A percentile compares a stretch with the other conserved stretches of the same genome.
These are phyloP conservation scores for Lasioglossum pauxillum DNA, from an alignment of 2,888 invertebrate species.

Conservation along the genomic window DNA sequence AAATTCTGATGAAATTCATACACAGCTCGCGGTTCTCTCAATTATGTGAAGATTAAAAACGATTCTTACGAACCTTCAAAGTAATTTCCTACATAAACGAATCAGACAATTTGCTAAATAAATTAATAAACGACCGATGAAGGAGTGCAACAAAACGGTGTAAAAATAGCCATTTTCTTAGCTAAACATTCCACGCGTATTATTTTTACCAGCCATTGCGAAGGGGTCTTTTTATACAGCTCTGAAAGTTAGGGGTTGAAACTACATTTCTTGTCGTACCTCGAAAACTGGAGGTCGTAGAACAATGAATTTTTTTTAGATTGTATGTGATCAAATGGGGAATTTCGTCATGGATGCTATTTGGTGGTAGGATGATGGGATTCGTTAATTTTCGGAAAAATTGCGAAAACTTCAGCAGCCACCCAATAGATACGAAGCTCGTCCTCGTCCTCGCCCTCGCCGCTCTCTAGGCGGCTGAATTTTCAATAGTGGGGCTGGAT, in stretches of 20 bases:
- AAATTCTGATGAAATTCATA: background rate
- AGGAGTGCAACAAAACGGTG: too few species aligned
- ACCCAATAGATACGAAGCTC: background rate
- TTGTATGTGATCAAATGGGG: background rate
- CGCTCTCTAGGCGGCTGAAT: constrained; percentile 63
- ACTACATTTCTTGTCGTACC: background rate
- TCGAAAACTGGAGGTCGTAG: background rate
- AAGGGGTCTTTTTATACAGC: background rate
- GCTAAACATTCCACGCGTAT: too few species aligned
- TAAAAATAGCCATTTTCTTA: too few species aligned
- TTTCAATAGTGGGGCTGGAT: constrained; percentile 73
- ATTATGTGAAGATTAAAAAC: background rate
- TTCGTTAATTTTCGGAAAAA: background rate
- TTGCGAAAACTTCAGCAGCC: background rate
- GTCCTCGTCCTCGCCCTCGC: constrained; percentile 2
- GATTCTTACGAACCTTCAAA: background rate
- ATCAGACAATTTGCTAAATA: background rate
- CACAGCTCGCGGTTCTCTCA: background rate
- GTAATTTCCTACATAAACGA: background rate
- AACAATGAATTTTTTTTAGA: background rate
- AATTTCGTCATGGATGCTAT: background rate
- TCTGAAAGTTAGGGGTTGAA: background rate
- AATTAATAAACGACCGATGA: background rate
- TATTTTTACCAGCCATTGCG: background rate
- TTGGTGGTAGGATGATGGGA: background rate